These are phyloP conservation scores for Smittia sp. DNA, from an alignment of 2,888 invertebrate genomes.

Conservation along the genomic window DNA sequence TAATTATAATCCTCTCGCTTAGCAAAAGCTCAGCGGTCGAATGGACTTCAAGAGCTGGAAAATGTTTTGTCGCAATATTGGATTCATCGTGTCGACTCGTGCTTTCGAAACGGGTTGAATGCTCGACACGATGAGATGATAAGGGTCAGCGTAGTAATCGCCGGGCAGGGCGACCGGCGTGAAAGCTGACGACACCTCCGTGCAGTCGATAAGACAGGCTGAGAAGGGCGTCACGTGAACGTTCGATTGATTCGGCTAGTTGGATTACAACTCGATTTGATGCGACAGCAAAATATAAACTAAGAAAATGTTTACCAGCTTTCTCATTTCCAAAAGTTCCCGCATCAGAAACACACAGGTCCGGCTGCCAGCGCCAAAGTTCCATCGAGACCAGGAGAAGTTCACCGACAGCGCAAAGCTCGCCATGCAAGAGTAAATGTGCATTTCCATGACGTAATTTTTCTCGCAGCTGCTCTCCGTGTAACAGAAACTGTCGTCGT, in stretches of 20 bases:
- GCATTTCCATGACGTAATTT: constrained; percentile 70
- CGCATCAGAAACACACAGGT: constrained; percentile 51
- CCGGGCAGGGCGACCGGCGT: constrained; percentile 53
- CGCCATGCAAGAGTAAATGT: constrained; percentile 77
- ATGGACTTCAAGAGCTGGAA: constrained; percentile 50
- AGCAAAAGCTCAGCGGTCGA: constrained; percentile 53
- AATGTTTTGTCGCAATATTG: constrained; percentile 51
- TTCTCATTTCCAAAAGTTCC: constrained; percentile 51
- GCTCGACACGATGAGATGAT: constrained; percentile 65
- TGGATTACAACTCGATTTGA: neutral
- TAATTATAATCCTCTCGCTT: constrained; percentile 37
- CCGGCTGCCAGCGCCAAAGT: constrained; percentile 56
- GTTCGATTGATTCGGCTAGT: constrained; percentile 52
- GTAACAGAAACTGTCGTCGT: constrained; percentile 70
- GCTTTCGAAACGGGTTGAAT: constrained; percentile 49
- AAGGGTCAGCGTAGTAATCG: constrained; percentile 69
- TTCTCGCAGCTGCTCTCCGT: constrained; percentile 67
- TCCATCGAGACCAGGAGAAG: constrained; percentile 80
- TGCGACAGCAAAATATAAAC: neutral
- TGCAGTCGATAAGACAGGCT: constrained; percentile 66
- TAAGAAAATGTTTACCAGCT: constrained; percentile 47
- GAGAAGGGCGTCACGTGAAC: constrained; percentile 66
- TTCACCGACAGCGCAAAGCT: constrained; percentile 68
- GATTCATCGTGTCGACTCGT: constrained; percentile 50
- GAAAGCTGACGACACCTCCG: constrained; percentile 73